Conservation (phyloP, 2,113 vertebrate genomes). For the Sphyrna mokarran region DNA sequence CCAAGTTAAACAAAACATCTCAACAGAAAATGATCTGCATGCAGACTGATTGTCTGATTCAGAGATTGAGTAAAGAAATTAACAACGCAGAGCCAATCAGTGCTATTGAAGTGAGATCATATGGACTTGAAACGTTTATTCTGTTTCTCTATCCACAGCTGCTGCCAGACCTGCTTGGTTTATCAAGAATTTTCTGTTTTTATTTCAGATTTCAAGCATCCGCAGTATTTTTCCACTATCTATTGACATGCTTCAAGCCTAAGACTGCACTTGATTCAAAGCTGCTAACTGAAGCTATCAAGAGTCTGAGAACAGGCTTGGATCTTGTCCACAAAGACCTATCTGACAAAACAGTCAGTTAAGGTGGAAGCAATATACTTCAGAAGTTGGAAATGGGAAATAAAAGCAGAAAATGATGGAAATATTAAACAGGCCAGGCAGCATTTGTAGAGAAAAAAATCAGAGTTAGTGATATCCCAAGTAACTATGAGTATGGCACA, state of each 20-base stretch:
- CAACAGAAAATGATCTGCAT: not conserved
- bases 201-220: no score
- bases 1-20: no score
- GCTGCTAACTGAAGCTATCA: not conserved
- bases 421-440: not conserved
- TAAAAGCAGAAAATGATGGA: not conserved
- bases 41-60: not conserved
- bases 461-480: not conserved
- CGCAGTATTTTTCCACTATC: no score
- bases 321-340: not conserved
- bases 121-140: no score
- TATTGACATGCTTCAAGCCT: no score
- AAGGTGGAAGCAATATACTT: not conserved
- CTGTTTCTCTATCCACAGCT: no score
- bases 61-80: not conserved
- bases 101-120: not conserved
- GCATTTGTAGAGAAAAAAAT: not conserved
- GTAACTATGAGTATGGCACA: not conserved
- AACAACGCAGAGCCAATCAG: not conserved
- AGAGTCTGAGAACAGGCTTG: not conserved
- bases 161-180: no score
- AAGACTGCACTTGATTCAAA: not conserved
- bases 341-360: not conserved
- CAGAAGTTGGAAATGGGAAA: not conserved
- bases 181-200: no score